Percentiles rank a stretch among this genome's conserved stretches.
phyloP scores from a whole-genome alignment of 2,113 vertebrate species.

The Loxodonta africana region DNA sequence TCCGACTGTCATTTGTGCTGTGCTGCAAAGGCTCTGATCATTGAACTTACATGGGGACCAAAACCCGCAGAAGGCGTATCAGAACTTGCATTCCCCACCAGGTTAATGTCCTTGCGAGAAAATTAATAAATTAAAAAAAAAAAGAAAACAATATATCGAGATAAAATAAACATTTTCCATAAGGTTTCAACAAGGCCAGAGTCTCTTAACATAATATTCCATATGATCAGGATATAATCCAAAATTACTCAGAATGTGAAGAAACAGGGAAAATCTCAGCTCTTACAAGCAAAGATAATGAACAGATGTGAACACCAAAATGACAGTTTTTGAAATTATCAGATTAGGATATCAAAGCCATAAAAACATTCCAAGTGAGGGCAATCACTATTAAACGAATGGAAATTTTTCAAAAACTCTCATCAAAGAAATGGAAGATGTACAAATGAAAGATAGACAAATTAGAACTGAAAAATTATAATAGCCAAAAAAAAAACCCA shows the following conservation, averaged over 20 bases:
- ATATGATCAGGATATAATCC: neutral
- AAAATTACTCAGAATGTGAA: neutral
- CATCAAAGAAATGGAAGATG: neutral
- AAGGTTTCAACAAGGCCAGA: neutral
- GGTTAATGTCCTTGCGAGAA: neutral
- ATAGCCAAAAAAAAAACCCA: too few relatives aligned
- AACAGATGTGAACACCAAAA: neutral
- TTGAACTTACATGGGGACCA: neutral
- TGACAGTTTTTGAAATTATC: neutral
- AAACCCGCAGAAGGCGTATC: neutral
- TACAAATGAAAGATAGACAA: neutral
- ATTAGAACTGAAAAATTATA: neutral
- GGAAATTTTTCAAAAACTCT: too few relatives aligned
- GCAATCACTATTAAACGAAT: neutral
- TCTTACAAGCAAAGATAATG: neutral
- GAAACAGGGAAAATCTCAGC: neutral
- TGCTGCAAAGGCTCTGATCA: neutral
- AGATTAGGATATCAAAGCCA: neutral
- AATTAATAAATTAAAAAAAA: neutral
- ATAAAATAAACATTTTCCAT: neutral
- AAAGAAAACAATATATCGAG: neutral
- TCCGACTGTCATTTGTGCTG: neutral
- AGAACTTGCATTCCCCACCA: neutral
- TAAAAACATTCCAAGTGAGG: neutral
- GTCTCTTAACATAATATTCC: neutral